Conservation (phyloP, 1,140 invertebrate species). For the Saccostrea echinata region DNA sequence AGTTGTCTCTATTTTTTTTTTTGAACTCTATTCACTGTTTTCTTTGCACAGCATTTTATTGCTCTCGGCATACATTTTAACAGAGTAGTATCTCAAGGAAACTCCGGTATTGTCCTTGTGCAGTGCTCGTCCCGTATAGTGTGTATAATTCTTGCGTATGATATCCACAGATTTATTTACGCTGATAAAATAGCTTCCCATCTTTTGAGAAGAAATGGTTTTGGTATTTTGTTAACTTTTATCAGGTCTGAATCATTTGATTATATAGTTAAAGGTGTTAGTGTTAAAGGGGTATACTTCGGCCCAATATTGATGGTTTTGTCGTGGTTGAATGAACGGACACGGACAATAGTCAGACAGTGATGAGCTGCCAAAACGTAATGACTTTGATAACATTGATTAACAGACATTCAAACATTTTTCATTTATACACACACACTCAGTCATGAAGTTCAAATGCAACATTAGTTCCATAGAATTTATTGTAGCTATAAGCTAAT, state of each 20-base stretch:
- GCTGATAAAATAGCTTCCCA: background rate
- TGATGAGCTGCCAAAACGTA: background rate
- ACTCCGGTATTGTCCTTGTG: background rate
- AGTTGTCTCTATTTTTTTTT: background rate
- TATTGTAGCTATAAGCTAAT: background rate
- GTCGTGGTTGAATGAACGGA: background rate
- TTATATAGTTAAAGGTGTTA: background rate
- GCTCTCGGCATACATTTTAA: background rate
- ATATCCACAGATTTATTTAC: constrained; percentile 17
- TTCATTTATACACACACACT: background rate
- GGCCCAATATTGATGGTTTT: background rate
- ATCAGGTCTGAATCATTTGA: background rate
- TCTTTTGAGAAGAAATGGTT: background rate
- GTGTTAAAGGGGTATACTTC: background rate
- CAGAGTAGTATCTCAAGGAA: background rate
- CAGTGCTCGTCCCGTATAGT: background rate
- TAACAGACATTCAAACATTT: background rate
- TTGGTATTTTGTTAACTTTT: background rate
- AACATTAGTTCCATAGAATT: background rate
- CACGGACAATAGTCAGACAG: background rate
- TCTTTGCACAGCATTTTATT: background rate
- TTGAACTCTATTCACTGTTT: background rate
- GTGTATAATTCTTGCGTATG: background rate
- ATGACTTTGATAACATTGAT: background rate
- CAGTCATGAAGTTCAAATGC: background rate